A percentile compares a stretch with the other conserved stretches of the same genome.
Evolutionary conservation across 2,797 vertebrate genomes (phyloP).

Genomic region (Crocodylus rhombifer): DNA sequence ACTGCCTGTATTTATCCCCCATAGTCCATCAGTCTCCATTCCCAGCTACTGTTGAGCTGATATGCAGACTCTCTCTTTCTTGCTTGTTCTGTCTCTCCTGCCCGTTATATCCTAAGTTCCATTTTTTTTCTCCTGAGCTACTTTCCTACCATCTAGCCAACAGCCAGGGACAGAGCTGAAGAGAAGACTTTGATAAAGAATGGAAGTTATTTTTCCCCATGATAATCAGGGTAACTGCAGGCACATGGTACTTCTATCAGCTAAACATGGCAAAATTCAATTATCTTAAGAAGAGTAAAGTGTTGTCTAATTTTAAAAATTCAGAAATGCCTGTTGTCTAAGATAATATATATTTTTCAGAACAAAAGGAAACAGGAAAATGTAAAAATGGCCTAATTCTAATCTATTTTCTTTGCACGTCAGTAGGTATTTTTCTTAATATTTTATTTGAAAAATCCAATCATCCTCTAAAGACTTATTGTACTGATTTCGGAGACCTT

Average conservation of each 20-base stretch:
- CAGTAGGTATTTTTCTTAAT: background rate
- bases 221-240: background rate
- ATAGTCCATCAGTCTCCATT: background rate
- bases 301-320: background rate
- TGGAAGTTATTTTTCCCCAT: background rate
- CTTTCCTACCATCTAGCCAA: background rate
- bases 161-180: background rate
- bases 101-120: background rate
- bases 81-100: too few relatives aligned
- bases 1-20: too few relatives aligned
- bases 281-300: background rate
- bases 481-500: background rate
- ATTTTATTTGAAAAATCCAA: background rate
- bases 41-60: background rate
- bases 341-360: background rate
- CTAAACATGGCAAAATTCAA: background rate
- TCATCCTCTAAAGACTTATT: background rate
- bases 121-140: background rate
- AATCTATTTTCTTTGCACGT: background rate
- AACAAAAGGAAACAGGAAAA: background rate
- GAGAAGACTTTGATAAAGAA: background rate
- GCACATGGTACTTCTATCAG: background rate
- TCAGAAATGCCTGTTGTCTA: background rate
- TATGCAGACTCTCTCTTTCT: background rate
- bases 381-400: background rate